Evolutionary conservation across 2,888 invertebrate genomes (phyloP), one percentile per base, ranked within the genome.

Genomic region (Heliconius ismenius): DNA sequence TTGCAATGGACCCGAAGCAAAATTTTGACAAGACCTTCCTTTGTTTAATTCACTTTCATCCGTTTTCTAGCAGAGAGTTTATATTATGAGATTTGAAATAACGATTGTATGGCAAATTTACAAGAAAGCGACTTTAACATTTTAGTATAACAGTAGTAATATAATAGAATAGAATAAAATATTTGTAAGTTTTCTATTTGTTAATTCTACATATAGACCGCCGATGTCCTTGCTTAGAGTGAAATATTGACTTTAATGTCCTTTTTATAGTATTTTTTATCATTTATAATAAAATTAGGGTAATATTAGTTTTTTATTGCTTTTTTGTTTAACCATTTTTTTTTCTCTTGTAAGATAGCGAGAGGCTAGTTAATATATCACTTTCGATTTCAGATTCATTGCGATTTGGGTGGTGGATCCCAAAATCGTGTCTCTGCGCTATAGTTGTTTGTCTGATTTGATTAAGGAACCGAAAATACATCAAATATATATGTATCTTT

Each of bases 21-120:
- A 67, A 24, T 65, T 65, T 65, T 24, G 67, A 67, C 39, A 11
- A 67, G 15, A 24, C 13, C 4, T 67, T 10, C 39, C 39, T 67
- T 67, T 67, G 39, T 43, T 67, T 67, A 26, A 13, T 67, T 67
- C 39, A 67, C 67, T 67, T 67, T 67, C 24, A 67, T 15, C 24
- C 39, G 39, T 67, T 67, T 67, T 67, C 39, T 67, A 24, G 67
- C 39, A 24, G 13, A 24, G 24, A 24, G n/a, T 18, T 24, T 67
- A 67, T 43, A 67, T 67, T 67, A 3, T 26, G 15, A 9, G 7
- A 67, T 18, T 67, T 39, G 24, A 67, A 67, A 67, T 65, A 36
- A 39, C 36, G 39, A 65, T 39, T 65, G n/a, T 67, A 24, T 39
- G 7, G n/a, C n/a, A 24, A 39, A 24, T 67, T 24, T 24, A 43